Base-by-base conservation (phyloP, 2,797 vertebrate genomes). In the Falco peregrinus region DNA sequence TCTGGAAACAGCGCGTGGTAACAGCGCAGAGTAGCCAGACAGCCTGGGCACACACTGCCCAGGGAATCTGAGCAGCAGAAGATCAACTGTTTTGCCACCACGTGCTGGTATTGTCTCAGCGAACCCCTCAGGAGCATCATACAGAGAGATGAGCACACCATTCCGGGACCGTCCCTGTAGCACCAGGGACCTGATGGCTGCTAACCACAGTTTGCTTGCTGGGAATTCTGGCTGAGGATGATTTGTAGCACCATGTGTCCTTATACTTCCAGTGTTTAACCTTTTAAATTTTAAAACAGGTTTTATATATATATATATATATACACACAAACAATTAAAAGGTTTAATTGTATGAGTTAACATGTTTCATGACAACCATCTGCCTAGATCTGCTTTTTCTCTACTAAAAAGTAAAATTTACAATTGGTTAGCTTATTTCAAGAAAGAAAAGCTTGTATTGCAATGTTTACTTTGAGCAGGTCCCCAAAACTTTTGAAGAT, bases 251-350 rank as follows among this genome's bases (percentile, higher is more conserved):
- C n/a, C 12, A 4, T 3, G 11, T 5, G 28, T 6, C 67, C 80
- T 50, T 31, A 6, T 0, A 3, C 5, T 24, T 24, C 7, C 8
- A 3, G n/a, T 1, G 6, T 3, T 53, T 6, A 39, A 63, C 60
- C 5, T 48, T 68, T 35, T 48, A 2, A 2, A 47, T 65, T 65
- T n/a, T 47, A 10, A 61, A 50, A 37, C 2, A 45, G 45, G 8
- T 9, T 43, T 16, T 45, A 43, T 43, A 43, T 43, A 45, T 37
- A 37, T 37, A 37, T 10, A 45, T 18, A 43, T 43, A 43, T 17
- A 43, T 17, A 45, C 8, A 45, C 18, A 45, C 41, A 15, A 41
- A 45, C 45, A 45, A 45, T 45, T 45, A 45, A 0, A 31, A 69
- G 51, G 13, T 16, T 47, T 25, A 16, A 13, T 1, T 48, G 43